Evolutionary conservation across 1,140 invertebrate species (phyloP).

Genomic region (Triops cancriformis): DNA sequence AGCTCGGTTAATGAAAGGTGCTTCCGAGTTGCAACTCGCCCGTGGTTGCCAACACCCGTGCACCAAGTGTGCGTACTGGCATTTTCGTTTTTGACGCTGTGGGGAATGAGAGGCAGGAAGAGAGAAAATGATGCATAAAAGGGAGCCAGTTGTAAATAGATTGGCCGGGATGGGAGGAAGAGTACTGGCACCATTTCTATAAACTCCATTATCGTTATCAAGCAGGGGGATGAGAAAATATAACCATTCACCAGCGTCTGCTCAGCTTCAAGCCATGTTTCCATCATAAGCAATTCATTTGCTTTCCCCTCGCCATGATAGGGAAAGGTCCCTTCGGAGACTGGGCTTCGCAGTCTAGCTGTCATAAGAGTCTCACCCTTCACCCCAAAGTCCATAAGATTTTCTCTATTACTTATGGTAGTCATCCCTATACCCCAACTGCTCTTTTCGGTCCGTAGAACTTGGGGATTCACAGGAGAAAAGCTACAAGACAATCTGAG

Average conservation of each 20-base stretch:
- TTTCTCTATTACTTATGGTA: no score
- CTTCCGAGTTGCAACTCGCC: no score
- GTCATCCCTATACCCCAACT: no score
- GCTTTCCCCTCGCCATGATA: not conserved
- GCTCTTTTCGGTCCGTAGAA: no score
- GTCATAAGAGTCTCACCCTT: not conserved
- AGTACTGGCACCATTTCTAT: not conserved
- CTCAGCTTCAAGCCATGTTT: conserved; percentile 1
- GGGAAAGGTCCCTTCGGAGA: not conserved
- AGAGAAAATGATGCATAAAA: not conserved
- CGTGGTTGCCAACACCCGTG: not conserved
- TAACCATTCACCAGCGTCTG: not conserved
- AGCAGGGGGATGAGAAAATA: not conserved
- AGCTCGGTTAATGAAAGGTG: no score
- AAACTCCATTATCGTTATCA: conserved; percentile 11
- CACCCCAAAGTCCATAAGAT: no score
- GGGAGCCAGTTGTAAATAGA: not conserved
- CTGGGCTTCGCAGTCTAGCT: not conserved
- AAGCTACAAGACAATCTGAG: no score
- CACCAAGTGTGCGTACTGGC: not conserved
- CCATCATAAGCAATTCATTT: conserved; percentile 7
- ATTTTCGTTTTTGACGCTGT: not conserved
- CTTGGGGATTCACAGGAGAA: no score
- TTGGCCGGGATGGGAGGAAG: not conserved
- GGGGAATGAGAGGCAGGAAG: not conserved